These are phyloP conservation scores for Strix uralensis DNA, from an alignment of 2,113 vertebrate genomes.

Conservation along the genomic window DNA sequence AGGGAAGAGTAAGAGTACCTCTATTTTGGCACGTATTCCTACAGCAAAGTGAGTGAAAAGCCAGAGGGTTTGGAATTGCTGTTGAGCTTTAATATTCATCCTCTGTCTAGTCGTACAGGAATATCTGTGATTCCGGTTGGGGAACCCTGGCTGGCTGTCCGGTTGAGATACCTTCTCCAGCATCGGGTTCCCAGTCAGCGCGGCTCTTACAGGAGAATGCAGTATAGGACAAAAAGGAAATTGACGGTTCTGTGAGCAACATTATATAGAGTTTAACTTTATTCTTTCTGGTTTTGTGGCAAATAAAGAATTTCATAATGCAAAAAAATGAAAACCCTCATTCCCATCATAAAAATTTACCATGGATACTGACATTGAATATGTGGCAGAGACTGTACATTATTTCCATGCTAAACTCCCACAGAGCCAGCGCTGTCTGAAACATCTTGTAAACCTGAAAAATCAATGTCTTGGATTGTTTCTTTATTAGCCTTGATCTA, in stretches of 20 bases:
- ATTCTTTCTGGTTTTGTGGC: not conserved
- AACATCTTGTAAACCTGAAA: not conserved
- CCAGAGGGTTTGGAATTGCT: not conserved
- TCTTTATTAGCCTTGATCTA: not conserved
- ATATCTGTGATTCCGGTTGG: not conserved
- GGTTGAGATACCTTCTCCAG: not conserved
- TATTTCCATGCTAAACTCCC: not conserved
- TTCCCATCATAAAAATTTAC: not conserved
- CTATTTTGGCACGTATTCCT: not conserved
- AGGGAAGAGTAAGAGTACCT: not conserved
- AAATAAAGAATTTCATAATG: not conserved
- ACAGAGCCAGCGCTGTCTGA: not conserved
- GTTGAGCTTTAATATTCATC: not conserved
- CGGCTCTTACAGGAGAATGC: not conserved
- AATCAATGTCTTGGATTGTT: not conserved
- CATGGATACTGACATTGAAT: not conserved
- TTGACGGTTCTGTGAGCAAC: not conserved
- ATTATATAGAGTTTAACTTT: not conserved
- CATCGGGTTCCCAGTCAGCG: not conserved
- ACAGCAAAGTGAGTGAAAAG: not conserved
- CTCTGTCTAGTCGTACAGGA: not conserved
- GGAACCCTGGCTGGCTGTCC: not conserved
- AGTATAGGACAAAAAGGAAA: not conserved
- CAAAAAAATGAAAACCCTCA: not conserved
- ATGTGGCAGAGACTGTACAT: rapidly evolving